phyloP scores from a whole-genome alignment of 2,888 invertebrate genomes.

The Hermaeophaga mercurialis region DNA sequence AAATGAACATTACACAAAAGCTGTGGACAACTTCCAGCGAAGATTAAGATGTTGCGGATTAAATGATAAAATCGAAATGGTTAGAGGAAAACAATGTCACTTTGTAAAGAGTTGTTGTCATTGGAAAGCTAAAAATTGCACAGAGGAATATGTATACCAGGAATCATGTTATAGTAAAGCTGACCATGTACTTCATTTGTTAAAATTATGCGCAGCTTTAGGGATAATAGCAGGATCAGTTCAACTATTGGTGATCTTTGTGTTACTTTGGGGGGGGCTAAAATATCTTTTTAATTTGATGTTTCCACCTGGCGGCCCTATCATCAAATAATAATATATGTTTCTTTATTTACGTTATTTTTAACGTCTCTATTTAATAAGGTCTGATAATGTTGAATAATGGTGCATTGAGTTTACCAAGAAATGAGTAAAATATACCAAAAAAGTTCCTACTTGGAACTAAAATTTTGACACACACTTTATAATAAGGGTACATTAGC shows the following conservation, averaged over 20 bases:
- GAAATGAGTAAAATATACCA: too few relatives aligned
- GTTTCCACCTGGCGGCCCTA: slow-evolving; percentile 6
- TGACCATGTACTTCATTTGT: background rate
- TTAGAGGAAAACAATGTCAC: background rate
- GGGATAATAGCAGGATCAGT: slow-evolving; percentile 2
- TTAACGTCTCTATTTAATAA: too few relatives aligned
- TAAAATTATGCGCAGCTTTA: slow-evolving; percentile 6
- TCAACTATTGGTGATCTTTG: background rate
- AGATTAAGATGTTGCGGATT: slow-evolving; percentile 24
- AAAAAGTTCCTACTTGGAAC: too few relatives aligned
- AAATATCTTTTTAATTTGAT: slow-evolving; percentile 6
- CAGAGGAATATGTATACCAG: background rate
- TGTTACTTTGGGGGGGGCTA: background rate
- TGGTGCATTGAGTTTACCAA: too few relatives aligned
- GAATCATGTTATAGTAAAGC: slow-evolving; percentile 11
- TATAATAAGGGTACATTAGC: too few relatives aligned
- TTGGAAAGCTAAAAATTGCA: slow-evolving; percentile 13
- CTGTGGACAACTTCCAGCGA: slow-evolving; percentile 20
- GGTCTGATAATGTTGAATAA: too few relatives aligned
- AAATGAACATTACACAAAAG: too few relatives aligned
- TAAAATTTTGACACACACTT: too few relatives aligned
- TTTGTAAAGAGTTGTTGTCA: slow-evolving; percentile 20
- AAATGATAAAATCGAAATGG: slow-evolving; percentile 6
- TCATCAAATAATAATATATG: background rate
- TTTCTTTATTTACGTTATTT: too few relatives aligned